A percentile compares a stretch with the other conserved stretches of the same genome.
Evolutionary conservation across 1,140 invertebrate species (phyloP).

Genomic region (Drosophila seguyi): DNA sequence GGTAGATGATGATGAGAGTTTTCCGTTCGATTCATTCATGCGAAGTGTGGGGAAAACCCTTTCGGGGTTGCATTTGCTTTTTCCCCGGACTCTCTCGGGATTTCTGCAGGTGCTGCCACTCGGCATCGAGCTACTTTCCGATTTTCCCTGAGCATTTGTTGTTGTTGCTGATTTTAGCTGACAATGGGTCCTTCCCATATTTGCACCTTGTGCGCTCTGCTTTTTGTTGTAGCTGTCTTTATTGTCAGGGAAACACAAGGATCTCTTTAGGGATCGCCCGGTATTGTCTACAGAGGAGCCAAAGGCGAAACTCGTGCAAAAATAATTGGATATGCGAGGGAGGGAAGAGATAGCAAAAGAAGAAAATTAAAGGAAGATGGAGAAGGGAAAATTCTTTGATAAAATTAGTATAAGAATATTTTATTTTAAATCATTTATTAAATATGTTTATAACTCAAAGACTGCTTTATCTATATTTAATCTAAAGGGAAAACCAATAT

Average conservation of each 20-base stretch:
- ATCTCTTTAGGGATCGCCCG: slow-evolving; percentile 7
- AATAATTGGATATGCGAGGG: slow-evolving; percentile 6
- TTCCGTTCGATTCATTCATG: slow-evolving; percentile 62
- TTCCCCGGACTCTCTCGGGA: slow-evolving; percentile 33
- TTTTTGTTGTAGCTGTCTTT: slow-evolving; percentile 57
- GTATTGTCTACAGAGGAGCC: slow-evolving; percentile 47
- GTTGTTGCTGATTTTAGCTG: slow-evolving; percentile 39
- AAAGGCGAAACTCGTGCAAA: slow-evolving; percentile 11
- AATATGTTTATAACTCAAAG: too few relatives aligned
- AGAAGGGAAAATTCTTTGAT: background rate
- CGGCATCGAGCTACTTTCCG: slow-evolving; percentile 5
- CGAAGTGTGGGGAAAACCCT: slow-evolving; percentile 60
- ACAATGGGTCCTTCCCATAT: slow-evolving; percentile 77
- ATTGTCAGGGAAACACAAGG: slow-evolving; percentile 19
- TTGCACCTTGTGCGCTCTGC: slow-evolving; percentile 76
- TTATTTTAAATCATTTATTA: too few relatives aligned
- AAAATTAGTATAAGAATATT: background rate
- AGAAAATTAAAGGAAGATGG: background rate
- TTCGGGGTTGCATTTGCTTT: slow-evolving; percentile 16
- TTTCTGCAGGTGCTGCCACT: slow-evolving; percentile 64
- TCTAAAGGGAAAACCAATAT: too few relatives aligned
- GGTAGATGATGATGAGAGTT: slow-evolving; percentile 41
- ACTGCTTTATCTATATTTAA: background rate
- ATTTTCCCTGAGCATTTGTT: slow-evolving; percentile 14
- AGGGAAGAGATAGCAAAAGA: background rate